phyloP scores from a whole-genome alignment of 2,797 vertebrate species.

The Fringilla coelebs region DNA sequence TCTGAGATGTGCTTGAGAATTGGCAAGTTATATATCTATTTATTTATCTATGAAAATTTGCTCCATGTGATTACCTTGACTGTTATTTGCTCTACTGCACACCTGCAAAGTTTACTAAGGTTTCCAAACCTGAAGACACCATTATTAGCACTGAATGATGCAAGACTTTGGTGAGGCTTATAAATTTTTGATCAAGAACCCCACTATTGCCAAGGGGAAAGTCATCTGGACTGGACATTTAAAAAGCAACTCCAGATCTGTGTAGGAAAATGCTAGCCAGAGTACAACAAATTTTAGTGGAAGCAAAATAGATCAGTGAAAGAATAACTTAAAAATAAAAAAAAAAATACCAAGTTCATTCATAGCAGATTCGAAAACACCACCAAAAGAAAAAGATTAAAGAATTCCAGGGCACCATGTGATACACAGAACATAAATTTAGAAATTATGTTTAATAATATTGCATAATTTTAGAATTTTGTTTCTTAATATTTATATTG shows the following conservation, averaged over 20 bases:
- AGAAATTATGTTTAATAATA: not conserved
- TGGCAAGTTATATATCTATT: not conserved
- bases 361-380: not conserved
- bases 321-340: not conserved
- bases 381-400: not conserved
- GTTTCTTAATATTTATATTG: not conserved
- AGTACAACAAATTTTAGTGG: not conserved
- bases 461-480: not conserved
- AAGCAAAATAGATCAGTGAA: not conserved
- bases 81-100: not conserved
- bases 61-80: not conserved
- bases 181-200: not conserved
- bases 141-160: not conserved
- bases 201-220: not conserved
- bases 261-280: not conserved
- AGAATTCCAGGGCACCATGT: not conserved
- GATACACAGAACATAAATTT: not conserved
- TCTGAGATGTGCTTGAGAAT: not conserved
- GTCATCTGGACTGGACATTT: not conserved
- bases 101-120: not conserved
- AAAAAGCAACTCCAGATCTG: not conserved
- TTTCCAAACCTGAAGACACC: not conserved
- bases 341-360: not conserved
- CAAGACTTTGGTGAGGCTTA: not conserved
- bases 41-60: not conserved